Base-by-base conservation (phyloP, 2,888 invertebrate genomes). In the Cataglyphis livida region DNA sequence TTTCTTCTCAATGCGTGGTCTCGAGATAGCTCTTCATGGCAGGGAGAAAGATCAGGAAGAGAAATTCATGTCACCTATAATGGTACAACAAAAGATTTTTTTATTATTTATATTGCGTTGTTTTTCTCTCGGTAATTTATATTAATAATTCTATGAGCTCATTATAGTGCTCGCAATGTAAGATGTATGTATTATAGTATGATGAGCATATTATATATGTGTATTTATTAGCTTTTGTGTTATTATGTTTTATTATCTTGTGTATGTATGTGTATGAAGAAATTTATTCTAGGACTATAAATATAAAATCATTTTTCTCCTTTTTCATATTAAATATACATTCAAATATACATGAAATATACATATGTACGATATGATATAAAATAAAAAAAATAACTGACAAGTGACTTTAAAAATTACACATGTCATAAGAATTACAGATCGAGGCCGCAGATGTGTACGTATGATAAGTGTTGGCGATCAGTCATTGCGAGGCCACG, bases 371-470 rank as follows among this genome's bases (percentile, higher is more conserved):
- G 59, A 68, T 48, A 35, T 35, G 28, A 28, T 28, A 28, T 28
- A 28, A 35, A 35, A 35, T 35, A 48, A 10, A 61, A 59, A 68
- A 61, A 59, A 68, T 70, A 61, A 44, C 35, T 79, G 59, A 61
- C 35, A 44, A 68, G 59, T 68, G 44, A 59, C 44, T 68, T 59
- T n/a, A 68, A 79, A 68, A 79, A 79, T 79, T 59, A 70, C 21
- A 68, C 59, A 48, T 59, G 68, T 68, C 70, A 79, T 79, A 79
- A 79, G 78, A 78, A 79, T 79, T 59, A 59, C 68, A 79, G 70
- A 79, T 79, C 59, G 68, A 70, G 78, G 78, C 35, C 68, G 70
- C 48, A 64, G 78, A 78, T 78, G n/a, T 25, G 59, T 59, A 48
- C 32, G 15, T 59, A 5, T 9, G 65, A 54, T 65, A 68, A 79